Conservation (phyloP, 2,113 vertebrate species). For the Asarcornis scutulata region DNA sequence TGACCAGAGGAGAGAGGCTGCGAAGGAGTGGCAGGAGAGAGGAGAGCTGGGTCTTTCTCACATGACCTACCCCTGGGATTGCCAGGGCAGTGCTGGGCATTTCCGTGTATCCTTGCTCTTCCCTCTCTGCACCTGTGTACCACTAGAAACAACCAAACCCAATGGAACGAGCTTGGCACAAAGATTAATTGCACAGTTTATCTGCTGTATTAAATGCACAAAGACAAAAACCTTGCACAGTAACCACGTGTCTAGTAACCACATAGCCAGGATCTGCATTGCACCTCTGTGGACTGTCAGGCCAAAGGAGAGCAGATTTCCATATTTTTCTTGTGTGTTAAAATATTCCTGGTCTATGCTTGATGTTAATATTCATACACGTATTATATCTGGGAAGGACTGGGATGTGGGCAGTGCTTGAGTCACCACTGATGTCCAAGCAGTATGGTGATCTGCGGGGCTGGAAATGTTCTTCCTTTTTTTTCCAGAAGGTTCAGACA, state of each 20-base stretch:
- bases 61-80: accelerated
- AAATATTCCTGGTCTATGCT: accelerated
- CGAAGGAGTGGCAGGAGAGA: accelerated
- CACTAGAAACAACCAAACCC: not conserved
- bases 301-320: not conserved
- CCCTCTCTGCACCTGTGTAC: not conserved
- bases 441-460: not conserved
- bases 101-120: accelerated
- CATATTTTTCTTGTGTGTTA: not conserved
- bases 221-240: not conserved
- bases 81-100: not conserved
- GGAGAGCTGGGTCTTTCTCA: not conserved
- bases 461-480: not conserved
- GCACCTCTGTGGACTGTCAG: not conserved
- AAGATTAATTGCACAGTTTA: not conserved
- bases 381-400: not conserved
- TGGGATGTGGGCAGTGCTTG: not conserved
- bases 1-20: not conserved
- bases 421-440: no score
- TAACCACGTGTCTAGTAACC: not conserved
- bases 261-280: not conserved
- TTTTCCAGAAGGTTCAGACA: not conserved
- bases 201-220: not conserved
- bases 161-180: not conserved
- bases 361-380: not conserved